Conservation (phyloP, 2,797 vertebrate species). For the Sparus aurata region DNA sequence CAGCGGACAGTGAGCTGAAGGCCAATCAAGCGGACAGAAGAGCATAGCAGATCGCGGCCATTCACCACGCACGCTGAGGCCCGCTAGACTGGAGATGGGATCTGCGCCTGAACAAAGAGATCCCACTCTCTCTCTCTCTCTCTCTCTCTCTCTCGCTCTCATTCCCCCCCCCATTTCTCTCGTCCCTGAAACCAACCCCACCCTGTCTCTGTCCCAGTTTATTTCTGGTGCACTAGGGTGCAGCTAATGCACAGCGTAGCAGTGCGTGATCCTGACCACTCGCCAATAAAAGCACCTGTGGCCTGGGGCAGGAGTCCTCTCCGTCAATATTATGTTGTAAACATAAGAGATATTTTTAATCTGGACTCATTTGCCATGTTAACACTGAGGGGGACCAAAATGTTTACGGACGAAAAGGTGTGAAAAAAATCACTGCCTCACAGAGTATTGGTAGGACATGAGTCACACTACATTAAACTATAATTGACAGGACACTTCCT, state of each 20-base stretch:
- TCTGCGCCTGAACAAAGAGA: slow-evolving; percentile 79
- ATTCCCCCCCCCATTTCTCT: slow-evolving; percentile 42
- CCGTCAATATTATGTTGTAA: slow-evolving; percentile 77
- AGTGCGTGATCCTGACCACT: slow-evolving; percentile 56
- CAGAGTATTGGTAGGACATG: background rate
- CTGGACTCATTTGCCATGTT: slow-evolving; percentile 54
- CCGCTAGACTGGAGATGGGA: slow-evolving; percentile 72
- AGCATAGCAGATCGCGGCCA: slow-evolving; percentile 73
- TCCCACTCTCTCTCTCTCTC: slow-evolving; percentile 46
- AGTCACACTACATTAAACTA: background rate
- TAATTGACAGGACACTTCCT: background rate
- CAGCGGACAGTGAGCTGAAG: slow-evolving; percentile 82
- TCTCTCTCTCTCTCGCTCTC: slow-evolving; percentile 28
- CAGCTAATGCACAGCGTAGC: slow-evolving; percentile 66
- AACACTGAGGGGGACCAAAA: slow-evolving; percentile 53
- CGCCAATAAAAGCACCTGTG: slow-evolving; percentile 70
- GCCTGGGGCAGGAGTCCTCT: slow-evolving; percentile 67
- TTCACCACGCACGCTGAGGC: slow-evolving; percentile 61
- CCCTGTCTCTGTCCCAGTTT: slow-evolving; percentile 65
- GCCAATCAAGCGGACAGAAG: slow-evolving; percentile 81
- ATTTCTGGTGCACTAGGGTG: slow-evolving; percentile 64
- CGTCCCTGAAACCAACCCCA: slow-evolving; percentile 62
- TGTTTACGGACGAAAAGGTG: slow-evolving; percentile 15
- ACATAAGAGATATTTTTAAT: slow-evolving; percentile 67
- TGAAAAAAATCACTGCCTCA: slow-evolving; percentile 20